Base-by-base conservation (phyloP, 2,888 invertebrate species). In the Lepidochitona cinerea region DNA sequence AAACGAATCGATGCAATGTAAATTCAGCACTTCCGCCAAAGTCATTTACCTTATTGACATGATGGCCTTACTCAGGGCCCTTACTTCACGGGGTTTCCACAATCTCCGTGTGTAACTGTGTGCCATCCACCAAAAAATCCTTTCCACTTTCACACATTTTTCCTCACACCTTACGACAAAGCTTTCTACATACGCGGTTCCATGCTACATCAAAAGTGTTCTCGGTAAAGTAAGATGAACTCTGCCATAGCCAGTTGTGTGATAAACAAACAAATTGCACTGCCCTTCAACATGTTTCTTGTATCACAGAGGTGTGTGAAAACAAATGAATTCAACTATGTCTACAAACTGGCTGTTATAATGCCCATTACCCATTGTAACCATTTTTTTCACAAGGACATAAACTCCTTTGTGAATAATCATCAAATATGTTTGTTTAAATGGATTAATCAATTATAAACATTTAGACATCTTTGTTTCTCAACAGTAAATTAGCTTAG, bases 1-100 rank as follows among this genome's bases (percentile, higher is more conserved):
- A 59, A 59, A 59, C 59, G 59, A 59, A 59, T 59, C 59, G 26
- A 59, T 29, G 59, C 59, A 59, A 59, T 59, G 59, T 59, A 59
- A 59, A 59, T 59, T 59, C 59, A 59, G 23, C 59, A 59, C 59
- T 59, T 59, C 59, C 59, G 59, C 59, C 26, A 12, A 59, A 59
- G 59, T 59, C 23, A 32, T 23, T 29, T 59, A 59, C 59, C 59
- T 59, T 59, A 29, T 59, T 59, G 59, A 59, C 59, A 59, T 59
- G 29, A n/a, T 23, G 26, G 29, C 26, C 23, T 32, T 59, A 14
- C 59, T 29, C 23, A 23, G 14, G 32, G 2, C 59, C 59, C 32
- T 29, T 14, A 12, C 32, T 29, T 23, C 14, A 14, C 59, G 26
- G 29, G 32, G 59, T 23, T 26, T 14, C 12, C 59, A 29, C 23